Evolutionary conservation across 1,140 invertebrate species (phyloP).

Genomic region (Calephelis nemesis): DNA sequence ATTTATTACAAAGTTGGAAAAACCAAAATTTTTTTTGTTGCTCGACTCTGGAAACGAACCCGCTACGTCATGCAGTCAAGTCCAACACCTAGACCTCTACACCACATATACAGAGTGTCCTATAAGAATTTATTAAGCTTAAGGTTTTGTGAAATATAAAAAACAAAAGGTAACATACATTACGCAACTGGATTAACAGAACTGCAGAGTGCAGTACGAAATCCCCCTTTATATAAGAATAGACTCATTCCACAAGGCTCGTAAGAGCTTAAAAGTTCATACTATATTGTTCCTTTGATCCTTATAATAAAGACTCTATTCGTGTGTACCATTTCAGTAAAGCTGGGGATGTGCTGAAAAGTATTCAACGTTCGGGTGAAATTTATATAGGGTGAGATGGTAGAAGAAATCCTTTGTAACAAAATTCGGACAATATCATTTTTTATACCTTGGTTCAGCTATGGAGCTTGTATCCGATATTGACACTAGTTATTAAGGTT

Average conservation of each 20-base stretch:
- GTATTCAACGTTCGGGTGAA: slow-evolving; percentile 7
- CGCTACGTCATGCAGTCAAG: no score
- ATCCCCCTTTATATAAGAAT: neutral
- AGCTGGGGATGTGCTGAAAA: neutral
- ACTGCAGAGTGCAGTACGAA: neutral
- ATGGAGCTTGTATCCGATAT: neutral
- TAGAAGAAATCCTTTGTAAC: neutral
- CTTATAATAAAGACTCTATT: slow-evolving; percentile 6
- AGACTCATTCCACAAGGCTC: neutral
- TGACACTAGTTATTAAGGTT: neutral
- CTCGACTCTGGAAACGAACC: no score
- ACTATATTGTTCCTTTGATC: neutral
- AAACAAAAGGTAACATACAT: neutral
- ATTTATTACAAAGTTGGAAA: no score
- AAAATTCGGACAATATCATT: neutral
- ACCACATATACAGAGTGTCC: no score
- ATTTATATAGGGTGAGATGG: slow-evolving; percentile 1
- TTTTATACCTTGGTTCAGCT: neutral
- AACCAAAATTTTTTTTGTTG: no score
- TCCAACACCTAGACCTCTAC: no score
- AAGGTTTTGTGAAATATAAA: neutral
- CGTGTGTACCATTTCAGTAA: neutral
- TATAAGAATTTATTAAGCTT: no score
- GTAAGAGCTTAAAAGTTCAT: neutral
- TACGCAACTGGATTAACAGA: slow-evolving; percentile 5